Evolutionary conservation across 2,888 invertebrate species (phyloP).

Genomic region (Molanna angustata): DNA sequence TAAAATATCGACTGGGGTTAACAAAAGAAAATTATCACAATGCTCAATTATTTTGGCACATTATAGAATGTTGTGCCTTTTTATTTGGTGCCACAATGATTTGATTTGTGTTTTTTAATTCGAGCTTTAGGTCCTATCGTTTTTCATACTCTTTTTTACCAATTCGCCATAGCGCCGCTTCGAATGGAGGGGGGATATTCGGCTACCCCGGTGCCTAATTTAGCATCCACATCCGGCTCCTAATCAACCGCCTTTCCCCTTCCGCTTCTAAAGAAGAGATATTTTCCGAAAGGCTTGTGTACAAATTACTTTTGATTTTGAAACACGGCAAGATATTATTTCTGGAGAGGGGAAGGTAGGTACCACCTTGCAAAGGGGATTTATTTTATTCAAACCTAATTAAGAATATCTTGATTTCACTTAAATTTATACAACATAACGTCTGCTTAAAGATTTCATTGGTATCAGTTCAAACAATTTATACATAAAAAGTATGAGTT

Average conservation of each 20-base stretch:
- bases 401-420: too few species aligned
- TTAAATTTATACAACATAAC: too few species aligned
- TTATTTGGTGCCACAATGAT: neutral
- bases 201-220: slow-evolving; percentile 26
- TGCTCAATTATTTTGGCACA: too few species aligned
- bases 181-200: neutral
- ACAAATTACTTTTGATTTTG: slow-evolving; percentile 31
- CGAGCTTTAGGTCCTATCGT: neutral
- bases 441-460: too few species aligned
- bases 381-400: too few species aligned
- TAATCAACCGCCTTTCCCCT: slow-evolving; percentile 30
- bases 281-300: slow-evolving; percentile 27
- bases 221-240: slow-evolving; percentile 32
- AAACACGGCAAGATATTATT: slow-evolving; percentile 19
- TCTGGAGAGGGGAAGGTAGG: too few species aligned
- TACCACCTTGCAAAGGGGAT: slow-evolving; percentile 13
- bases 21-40: too few species aligned
- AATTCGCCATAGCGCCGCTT: slow-evolving; percentile 12
- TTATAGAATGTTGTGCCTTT: too few species aligned
- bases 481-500: too few species aligned
- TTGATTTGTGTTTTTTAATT: neutral
- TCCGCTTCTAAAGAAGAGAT: slow-evolving; percentile 21
- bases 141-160: slow-evolving; percentile 19
- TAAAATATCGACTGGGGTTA: too few species aligned
- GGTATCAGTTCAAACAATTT: too few species aligned